Base-by-base conservation (phyloP, 2,888 invertebrate species). In the Argyresthia goedartella region DNA sequence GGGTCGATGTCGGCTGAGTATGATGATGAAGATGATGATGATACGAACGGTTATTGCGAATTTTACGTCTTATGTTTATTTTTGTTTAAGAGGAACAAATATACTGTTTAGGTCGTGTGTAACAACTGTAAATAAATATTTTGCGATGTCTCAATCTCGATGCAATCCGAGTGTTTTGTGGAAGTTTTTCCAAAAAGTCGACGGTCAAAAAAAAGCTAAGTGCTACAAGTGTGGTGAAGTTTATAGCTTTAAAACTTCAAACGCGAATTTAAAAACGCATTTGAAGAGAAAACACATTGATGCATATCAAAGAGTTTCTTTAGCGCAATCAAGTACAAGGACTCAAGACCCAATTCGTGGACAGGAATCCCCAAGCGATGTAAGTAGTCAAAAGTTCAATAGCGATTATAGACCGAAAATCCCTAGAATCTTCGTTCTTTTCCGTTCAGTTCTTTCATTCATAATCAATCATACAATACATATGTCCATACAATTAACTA, bases 261-360 rank as follows among this genome's bases (percentile, higher is more conserved):
- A n/a, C 4, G 43, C 43, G 14, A 43, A 43, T 43, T 43, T 43
- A 43, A 43, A 43, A 43, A 43, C 43, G 11, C 43, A 43, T 13
- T 43, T 43, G 43, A 43, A 43, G n/a, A 13, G 10, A 2, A 43
- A 49, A 54, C 51, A 51, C 36, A 50, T 49, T 34, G 36, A 54
- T 44, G 49, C 51, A 16, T 54, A 54, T 50, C 43, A 46, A 54
- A 46, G 33, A 44, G 45, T 54, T 54, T 54, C 45, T 54, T 44
- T 51, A 43, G 51, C 54, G 48, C 45, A 54, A 44, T 48, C 54
- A 34, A 51, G 11, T 11, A 41, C 34, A 51, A 53, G 51, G 51
- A 54, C 48, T 25, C 51, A 43, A 54, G 51, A 54, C 51, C 54
- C 8, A 51, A 54, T 47, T 49, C 54, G 44, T 43, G 47, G 53